Evolutionary conservation across 2,888 invertebrate genomes (phyloP).

Genomic region (Aphodius sticticus): DNA sequence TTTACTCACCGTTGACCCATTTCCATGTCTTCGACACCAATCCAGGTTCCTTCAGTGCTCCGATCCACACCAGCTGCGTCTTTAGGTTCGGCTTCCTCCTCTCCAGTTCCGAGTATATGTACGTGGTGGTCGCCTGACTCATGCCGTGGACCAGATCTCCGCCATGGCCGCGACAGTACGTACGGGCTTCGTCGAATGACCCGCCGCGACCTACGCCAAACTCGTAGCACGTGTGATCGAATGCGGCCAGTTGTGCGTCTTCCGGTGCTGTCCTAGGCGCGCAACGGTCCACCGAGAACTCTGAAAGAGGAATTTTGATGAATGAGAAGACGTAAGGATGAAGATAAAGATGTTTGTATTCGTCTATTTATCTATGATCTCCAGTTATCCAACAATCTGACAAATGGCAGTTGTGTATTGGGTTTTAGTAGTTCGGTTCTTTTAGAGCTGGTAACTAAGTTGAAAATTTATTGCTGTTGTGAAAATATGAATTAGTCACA

Average conservation of each 20-base stretch:
- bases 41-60: slow-evolving; percentile 87
- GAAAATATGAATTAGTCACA: background rate
- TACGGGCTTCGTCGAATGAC: slow-evolving; percentile 82
- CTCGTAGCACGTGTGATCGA: slow-evolving; percentile 88
- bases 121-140: slow-evolving; percentile 65
- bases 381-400: too few species aligned
- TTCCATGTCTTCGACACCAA: slow-evolving; percentile 85
- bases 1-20: slow-evolving; percentile 83
- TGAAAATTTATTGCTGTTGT: background rate
- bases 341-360: background rate
- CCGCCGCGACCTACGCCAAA: slow-evolving; percentile 84
- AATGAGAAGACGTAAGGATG: slow-evolving; percentile 5
- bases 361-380: too few species aligned
- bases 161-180: slow-evolving; percentile 73
- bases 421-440: background rate
- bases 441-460: background rate
- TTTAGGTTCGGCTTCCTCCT: slow-evolving; percentile 80
- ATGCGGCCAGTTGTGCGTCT: slow-evolving; percentile 84
- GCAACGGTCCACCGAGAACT: slow-evolving; percentile 87
- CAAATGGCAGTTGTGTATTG: background rate
- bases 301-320: slow-evolving; percentile 61
- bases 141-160: slow-evolving; percentile 77
- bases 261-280: slow-evolving; percentile 76
- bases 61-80: slow-evolving; percentile 91
- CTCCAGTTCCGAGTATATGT: slow-evolving; percentile 81